Base-by-base conservation (phyloP, 2,888 invertebrate genomes). In the Alentia gelatinosa region DNA sequence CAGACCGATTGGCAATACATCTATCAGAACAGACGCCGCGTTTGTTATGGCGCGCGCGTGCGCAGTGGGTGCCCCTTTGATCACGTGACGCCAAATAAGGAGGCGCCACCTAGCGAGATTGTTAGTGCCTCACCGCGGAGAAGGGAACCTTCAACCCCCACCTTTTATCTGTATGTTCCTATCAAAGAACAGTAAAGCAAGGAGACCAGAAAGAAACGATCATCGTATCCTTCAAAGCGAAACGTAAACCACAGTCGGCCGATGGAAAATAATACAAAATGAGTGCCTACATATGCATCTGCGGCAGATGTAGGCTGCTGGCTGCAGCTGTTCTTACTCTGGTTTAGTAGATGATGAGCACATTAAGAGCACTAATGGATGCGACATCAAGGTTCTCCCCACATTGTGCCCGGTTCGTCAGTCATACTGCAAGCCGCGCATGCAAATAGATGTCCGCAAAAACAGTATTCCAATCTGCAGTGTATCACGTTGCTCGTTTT, bases 31-130 rank as follows among this genome's bases (percentile, higher is more conserved):
- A 39, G 37, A 4, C 79, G 79, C 79, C 37, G 39, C 79, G 79
- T 79, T 79, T 79, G 79, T 79, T 79, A 79, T 79, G 79, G 79
- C 79, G 37, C 79, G 39, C 79, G 79, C 79, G 79, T 79, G 79
- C 79, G 79, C 79, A 79, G 37, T 39, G 79, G 37, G 37, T 19
- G 15, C 23, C 5, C 12, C 79, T 79, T 79, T 79, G 79, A 79
- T 79, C 79, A 79, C 79, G 37, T 79, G 79, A 79, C 79, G 39
- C 79, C 79, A 79, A 79, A 79, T 39, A 79, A 35, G 79, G 79
- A 35, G 26, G 39, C n/a, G 37, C 79, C 79, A 79, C 79, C 79
- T 79, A 12, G 79, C 37, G 37, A 30, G 39, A 79, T 39, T 79
- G 79, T 79, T 79, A 79, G 79, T 39, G 79, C 15, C 15, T 37